Evolutionary conservation across 2,797 vertebrate species (phyloP).

Genomic region (Nothura maculosa): DNA sequence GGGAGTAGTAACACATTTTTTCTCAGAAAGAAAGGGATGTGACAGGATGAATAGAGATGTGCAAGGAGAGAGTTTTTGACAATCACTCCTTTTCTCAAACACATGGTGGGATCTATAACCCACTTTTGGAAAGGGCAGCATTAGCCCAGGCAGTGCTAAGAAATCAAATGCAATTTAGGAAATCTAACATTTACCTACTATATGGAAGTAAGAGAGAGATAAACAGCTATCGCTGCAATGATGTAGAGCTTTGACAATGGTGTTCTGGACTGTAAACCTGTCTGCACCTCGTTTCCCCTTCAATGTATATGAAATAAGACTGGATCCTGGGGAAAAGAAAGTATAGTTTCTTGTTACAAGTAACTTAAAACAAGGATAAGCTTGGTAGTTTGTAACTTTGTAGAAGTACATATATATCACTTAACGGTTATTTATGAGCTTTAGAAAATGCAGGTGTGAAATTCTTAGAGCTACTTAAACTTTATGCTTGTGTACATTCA

Average conservation of each 20-base stretch:
- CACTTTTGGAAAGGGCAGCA: neutral
- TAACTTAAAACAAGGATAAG: neutral
- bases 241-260: neutral
- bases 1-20: neutral
- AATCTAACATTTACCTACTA: neutral
- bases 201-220: neutral
- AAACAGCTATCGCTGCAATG: accelerated
- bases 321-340: neutral
- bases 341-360: neutral
- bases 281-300: neutral
- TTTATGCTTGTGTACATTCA: neutral
- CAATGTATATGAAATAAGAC: neutral
- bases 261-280: neutral
- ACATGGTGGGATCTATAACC: neutral
- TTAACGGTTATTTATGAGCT: neutral
- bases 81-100: neutral
- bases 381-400: neutral
- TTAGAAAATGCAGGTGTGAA: neutral
- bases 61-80: neutral
- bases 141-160: neutral
- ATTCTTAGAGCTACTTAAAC: neutral
- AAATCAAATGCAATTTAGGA: neutral
- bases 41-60: neutral
- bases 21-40: neutral
- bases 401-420: too few species aligned